Conservation (phyloP, 2,113 vertebrate species). For the Calypte anna region DNA sequence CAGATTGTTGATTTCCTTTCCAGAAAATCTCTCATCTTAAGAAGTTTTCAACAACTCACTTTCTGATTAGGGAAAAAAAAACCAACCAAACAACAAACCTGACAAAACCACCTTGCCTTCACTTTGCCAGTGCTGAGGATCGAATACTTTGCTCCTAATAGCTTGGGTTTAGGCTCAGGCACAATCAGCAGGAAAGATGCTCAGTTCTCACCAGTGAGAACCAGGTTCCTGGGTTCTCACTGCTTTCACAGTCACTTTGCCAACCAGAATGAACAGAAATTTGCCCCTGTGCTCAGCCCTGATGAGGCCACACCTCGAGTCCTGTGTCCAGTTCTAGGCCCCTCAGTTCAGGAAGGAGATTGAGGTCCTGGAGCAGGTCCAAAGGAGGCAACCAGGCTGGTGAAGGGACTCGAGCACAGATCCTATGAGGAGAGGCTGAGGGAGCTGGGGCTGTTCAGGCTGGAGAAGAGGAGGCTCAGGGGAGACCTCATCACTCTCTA, state of each 20-base stretch:
- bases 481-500: too few relatives aligned
- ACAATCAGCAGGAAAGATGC: background rate
- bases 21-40: background rate
- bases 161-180: background rate
- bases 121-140: background rate
- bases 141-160: background rate
- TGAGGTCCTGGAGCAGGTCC: too few relatives aligned
- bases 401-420: too few relatives aligned
- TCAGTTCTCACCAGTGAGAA: background rate
- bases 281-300: too few relatives aligned
- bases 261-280: background rate
- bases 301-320: too few relatives aligned
- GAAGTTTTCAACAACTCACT: background rate
- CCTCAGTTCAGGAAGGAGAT: too few relatives aligned
- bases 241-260: background rate
- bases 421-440: too few relatives aligned
- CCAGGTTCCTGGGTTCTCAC: slow-evolving; percentile 2
- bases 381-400: too few relatives aligned
- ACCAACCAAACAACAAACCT: too few relatives aligned
- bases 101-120: background rate
- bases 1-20: background rate
- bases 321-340: too few relatives aligned
- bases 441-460: too few relatives aligned
- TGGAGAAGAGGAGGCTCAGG: too few relatives aligned
- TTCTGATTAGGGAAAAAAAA: background rate